Evolutionary conservation across 2,113 vertebrate genomes (phyloP).

Genomic region (Uropsilus gracilis): DNA sequence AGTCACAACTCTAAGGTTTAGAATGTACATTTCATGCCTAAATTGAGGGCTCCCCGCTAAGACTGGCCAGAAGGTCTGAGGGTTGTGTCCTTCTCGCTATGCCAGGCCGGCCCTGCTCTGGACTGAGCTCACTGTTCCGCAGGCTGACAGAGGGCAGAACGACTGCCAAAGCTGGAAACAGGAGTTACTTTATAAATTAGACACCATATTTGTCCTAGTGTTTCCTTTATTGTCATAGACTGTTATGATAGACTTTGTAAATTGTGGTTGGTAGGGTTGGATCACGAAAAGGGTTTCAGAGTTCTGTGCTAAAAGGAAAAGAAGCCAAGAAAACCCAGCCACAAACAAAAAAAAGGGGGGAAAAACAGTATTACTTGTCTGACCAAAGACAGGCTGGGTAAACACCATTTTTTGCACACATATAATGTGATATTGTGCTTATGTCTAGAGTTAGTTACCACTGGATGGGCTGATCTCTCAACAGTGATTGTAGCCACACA

Average conservation of each 20-base stretch:
- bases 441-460: slow-evolving; percentile 66
- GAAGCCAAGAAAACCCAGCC: slow-evolving; percentile 68
- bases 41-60: background rate
- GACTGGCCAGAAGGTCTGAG: slow-evolving; percentile 30
- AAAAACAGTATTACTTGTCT: slow-evolving; percentile 78
- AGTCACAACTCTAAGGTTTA: background rate
- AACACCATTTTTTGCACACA: slow-evolving; percentile 71
- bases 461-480: slow-evolving; percentile 53
- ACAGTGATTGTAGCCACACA: slow-evolving; percentile 38
- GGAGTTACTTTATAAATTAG: slow-evolving; percentile 73
- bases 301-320: slow-evolving; percentile 69
- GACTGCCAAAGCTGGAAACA: slow-evolving; percentile 71
- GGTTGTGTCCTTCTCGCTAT: background rate
- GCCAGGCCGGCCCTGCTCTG: background rate
- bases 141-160: slow-evolving; percentile 58
- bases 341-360: slow-evolving; percentile 60
- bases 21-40: slow-evolving; percentile 36
- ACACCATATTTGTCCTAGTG: slow-evolving; percentile 37
- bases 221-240: slow-evolving; percentile 80
- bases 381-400: slow-evolving; percentile 69
- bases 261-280: slow-evolving; percentile 80
- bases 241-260: slow-evolving; percentile 82
- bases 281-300: slow-evolving; percentile 77
- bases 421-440: slow-evolving; percentile 72
- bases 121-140: slow-evolving; percentile 12